Evolutionary conservation across 2,888 invertebrate species (phyloP).

Genomic region (Macrophya annulata): DNA sequence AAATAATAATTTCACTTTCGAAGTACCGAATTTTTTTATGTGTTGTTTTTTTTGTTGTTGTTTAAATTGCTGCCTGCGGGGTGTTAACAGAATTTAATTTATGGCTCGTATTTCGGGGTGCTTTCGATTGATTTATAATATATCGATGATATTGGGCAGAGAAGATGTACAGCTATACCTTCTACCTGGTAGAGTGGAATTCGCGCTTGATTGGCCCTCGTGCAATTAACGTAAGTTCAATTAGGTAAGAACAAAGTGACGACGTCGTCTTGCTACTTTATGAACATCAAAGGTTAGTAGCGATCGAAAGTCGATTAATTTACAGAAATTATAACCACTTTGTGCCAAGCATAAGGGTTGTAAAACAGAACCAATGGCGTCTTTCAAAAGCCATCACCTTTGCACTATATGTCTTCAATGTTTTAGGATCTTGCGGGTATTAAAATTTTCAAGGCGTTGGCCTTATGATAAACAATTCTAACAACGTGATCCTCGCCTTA

Average conservation of each 20-base stretch:
- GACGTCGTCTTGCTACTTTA: not conserved
- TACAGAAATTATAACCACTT: constrained; percentile 15
- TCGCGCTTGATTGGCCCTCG: constrained; percentile 14
- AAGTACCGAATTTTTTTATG: not conserved
- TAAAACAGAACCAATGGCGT: not conserved
- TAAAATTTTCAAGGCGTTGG: constrained; percentile 28
- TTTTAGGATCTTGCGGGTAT: not conserved
- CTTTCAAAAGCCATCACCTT: not conserved
- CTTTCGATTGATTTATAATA: not conserved
- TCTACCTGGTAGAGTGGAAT: constrained; percentile 1
- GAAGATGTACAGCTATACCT: not conserved
- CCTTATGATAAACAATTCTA: constrained; percentile 45
- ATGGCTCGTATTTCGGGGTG: not conserved
- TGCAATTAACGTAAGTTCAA: constrained; percentile 11
- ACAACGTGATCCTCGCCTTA: constrained; percentile 42
- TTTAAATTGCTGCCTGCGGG: not conserved
- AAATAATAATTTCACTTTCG: not conserved
- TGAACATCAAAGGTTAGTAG: constrained; percentile 24
- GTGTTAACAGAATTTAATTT: not conserved
- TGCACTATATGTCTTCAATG: not conserved
- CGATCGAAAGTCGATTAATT: constrained; percentile 31
- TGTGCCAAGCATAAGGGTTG: not conserved
- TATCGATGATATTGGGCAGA: not conserved
- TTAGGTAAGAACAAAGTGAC: constrained; percentile 12
- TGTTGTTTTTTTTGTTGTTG: not conserved